Evolutionary conservation across 53 echinoderm and acorn worm genomes (phyloP).

Genomic region (Stichopus horrens): DNA sequence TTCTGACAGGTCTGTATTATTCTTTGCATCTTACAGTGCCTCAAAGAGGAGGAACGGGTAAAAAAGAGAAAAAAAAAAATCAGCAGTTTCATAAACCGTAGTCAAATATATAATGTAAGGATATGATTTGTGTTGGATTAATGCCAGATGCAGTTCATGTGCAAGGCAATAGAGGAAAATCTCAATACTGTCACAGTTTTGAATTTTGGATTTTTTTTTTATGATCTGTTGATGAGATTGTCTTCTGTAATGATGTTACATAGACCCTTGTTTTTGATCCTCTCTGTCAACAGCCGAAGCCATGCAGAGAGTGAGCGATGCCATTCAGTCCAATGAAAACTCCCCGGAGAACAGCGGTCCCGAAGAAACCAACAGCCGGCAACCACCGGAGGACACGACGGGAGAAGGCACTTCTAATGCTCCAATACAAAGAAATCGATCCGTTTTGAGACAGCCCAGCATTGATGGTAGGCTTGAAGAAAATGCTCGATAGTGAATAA

Average conservation of each 20-base stretch:
- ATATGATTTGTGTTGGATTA: no score
- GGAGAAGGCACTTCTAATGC: constrained; percentile 28
- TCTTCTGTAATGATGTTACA: background rate
- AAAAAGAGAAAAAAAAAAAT: no score
- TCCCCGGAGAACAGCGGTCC: constrained; percentile 70
- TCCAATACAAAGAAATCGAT: constrained; percentile 63
- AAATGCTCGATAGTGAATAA: constrained; percentile 23
- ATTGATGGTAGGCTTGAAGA: constrained; percentile 77
- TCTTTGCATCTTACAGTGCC: no score
- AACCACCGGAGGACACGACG: constrained; percentile 10
- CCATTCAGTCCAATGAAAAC: constrained; percentile 62
- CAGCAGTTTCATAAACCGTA: no score
- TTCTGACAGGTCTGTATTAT: constrained; percentile 70
- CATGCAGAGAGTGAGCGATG: constrained; percentile 66
- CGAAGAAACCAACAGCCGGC: constrained; percentile 27
- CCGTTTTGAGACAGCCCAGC: constrained; percentile 85
- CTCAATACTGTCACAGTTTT: no score
- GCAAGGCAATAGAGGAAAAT: no score
- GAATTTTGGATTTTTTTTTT: no score
- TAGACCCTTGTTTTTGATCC: background rate
- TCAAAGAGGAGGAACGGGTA: no score
- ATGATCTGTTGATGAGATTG: background rate
- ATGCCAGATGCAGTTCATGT: no score
- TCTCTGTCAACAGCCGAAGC: constrained; percentile 71
- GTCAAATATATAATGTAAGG: no score